phyloP scores from a whole-genome alignment of 2,797 vertebrate species.

The Ammospiza maritima region DNA sequence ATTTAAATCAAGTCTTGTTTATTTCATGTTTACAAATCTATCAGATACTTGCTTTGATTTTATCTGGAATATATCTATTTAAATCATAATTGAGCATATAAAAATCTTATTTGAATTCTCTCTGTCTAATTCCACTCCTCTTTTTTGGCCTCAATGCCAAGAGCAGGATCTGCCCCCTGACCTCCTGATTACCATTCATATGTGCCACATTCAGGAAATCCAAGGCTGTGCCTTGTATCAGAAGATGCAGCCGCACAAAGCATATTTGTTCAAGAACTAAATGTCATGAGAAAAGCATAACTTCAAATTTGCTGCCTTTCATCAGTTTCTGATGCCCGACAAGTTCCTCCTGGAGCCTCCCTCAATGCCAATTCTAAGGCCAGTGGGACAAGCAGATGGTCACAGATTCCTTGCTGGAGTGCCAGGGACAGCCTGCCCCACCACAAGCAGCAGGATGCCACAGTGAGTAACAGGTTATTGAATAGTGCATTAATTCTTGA shows the following conservation, averaged over 20 bases:
- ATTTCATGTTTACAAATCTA: not conserved
- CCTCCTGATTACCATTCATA: not conserved
- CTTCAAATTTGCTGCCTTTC: not conserved
- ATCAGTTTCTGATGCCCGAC: not conserved
- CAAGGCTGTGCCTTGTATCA: not conserved
- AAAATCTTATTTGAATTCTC: not conserved
- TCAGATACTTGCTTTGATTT: not conserved
- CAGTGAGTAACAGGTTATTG: not conserved
- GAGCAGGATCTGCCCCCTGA: not conserved
- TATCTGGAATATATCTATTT: not conserved
- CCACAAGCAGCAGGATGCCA: not conserved
- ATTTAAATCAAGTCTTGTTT: not conserved
- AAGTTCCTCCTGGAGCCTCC: not conserved
- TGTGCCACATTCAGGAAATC: not conserved
- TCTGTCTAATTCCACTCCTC: not conserved
- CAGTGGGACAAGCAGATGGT: not conserved
- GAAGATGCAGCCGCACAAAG: not conserved
- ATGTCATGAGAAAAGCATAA: not conserved
- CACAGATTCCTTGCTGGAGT: not conserved
- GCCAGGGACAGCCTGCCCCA: not conserved
- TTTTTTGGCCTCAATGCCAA: not conserved
- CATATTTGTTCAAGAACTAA: not conserved
- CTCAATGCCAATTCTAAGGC: not conserved
- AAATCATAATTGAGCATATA: not conserved
- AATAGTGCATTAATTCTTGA: not conserved